These are phyloP conservation scores for Liolophura sinensis DNA, from an alignment of 1,140 invertebrate species.

Conservation along the genomic window DNA sequence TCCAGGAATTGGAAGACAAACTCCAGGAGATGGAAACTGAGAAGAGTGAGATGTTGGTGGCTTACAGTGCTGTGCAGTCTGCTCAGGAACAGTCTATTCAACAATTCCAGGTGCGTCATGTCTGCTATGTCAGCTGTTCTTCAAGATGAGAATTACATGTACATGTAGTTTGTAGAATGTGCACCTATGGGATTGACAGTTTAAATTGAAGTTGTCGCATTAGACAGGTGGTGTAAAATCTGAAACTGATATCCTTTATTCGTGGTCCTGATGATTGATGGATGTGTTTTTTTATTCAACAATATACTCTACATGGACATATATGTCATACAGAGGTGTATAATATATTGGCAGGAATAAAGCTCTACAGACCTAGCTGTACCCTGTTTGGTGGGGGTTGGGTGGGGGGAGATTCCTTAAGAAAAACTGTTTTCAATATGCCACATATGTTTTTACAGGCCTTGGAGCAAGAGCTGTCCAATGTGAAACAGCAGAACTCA, in stretches of 20 bases:
- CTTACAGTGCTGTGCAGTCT: conserved; percentile 36
- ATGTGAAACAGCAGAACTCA: background rate
- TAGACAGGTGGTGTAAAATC: conserved; percentile 10
- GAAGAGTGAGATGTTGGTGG: conserved; percentile 35
- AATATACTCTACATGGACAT: no score
- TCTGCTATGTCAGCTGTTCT: background rate
- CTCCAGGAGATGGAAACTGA: conserved; percentile 15
- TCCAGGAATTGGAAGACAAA: conserved; percentile 27
- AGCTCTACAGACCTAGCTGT: no score
- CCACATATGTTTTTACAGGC: no score
- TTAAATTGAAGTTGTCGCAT: conserved; percentile 2
- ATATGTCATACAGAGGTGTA: no score
- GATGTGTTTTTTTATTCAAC: no score
- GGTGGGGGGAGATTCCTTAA: no score
- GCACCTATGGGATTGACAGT: background rate
- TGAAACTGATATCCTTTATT: no score
- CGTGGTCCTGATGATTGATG: no score
- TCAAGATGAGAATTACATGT: background rate
- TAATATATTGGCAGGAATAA: no score
- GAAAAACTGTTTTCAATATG: no score
- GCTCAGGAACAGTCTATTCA: conserved; percentile 25
- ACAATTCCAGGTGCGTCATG: conserved; percentile 26
- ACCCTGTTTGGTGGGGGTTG: no score
- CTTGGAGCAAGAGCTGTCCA: no score
- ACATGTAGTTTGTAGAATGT: background rate